These are phyloP conservation scores for Mungos mungo DNA, from an alignment of 2,113 vertebrate species.

Conservation along the genomic window DNA sequence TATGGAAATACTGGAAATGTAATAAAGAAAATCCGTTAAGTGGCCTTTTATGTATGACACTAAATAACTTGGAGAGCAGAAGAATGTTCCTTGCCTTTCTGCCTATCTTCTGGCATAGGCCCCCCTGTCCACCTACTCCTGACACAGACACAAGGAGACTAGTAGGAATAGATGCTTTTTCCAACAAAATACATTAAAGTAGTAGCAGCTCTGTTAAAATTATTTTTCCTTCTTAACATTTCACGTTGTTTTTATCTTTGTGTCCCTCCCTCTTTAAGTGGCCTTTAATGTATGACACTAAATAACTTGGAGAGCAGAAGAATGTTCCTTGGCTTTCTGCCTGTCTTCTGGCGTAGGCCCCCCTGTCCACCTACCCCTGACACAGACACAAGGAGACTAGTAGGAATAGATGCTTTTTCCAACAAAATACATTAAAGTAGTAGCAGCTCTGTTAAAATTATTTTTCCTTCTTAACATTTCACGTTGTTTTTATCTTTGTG, in stretches of 20 bases:
- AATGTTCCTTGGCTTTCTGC: not conserved
- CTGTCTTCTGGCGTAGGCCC: not conserved
- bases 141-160: not conserved
- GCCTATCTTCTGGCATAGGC: not conserved
- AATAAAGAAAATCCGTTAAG: not conserved
- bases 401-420: not conserved
- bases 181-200: not conserved
- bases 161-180: not conserved
- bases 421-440: not conserved
- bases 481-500: not conserved
- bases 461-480: not conserved
- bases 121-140: not conserved
- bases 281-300: not conserved
- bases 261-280: too few species aligned
- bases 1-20: not conserved
- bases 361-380: not conserved
- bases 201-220: not conserved
- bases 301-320: not conserved
- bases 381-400: too few species aligned
- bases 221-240: not conserved
- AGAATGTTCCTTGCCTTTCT: not conserved
- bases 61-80: not conserved
- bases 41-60: not conserved
- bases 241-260: not conserved
- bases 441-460: not conserved